Evolutionary conservation across 2,888 invertebrate species (phyloP), one percentile per base, ranked within the genome.

Genomic region (Lasioglossum calceatum): DNA sequence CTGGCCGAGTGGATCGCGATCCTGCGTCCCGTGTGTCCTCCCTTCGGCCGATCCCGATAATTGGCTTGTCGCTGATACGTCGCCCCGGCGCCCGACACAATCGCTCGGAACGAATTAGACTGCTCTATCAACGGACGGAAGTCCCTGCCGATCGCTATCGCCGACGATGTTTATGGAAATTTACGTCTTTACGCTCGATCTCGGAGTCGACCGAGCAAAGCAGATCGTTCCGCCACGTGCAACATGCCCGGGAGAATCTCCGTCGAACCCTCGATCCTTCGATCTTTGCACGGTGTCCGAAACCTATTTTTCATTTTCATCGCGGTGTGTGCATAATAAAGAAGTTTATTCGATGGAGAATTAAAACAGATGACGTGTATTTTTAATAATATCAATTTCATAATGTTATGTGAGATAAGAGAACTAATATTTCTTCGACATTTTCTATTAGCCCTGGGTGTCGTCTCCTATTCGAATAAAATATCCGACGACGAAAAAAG

Each of bases 61-160:
- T 58, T 47, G 74, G 73, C 50, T 50, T 50, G 81, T 74, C 50
- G 54, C 4, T 58, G 36, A 44, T 67, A 67, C 19, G 58, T 75
- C 47, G 3, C 19, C 14, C 32, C 8, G 47, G 12, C 4, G 44
- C 4, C 1, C 32, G 50, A 50, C 47, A 73, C 73, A 73, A 73
- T 73, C 47, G 47, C 73, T 36, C 73, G 19, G 47, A 73, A 73
- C 73, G 44, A 73, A 73, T 73, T 73, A 73, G 47, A 73, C 50
- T 36, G 27, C 73, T 73, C 50, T 73, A 73, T 73, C 73, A 73
- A 50, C 39, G 47, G 8, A 27, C 72, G 47, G 61, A 73, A 44
- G 14, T 47, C 27, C 14, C 72, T 42, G 36, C 16, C 36, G 67
- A 10, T 72, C 61, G 61, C 61, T 61, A 61, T 61, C 61, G 61